These are phyloP conservation scores for Ranitomeya variabilis DNA, from an alignment of 2,113 vertebrate species.

Conservation along the genomic window DNA sequence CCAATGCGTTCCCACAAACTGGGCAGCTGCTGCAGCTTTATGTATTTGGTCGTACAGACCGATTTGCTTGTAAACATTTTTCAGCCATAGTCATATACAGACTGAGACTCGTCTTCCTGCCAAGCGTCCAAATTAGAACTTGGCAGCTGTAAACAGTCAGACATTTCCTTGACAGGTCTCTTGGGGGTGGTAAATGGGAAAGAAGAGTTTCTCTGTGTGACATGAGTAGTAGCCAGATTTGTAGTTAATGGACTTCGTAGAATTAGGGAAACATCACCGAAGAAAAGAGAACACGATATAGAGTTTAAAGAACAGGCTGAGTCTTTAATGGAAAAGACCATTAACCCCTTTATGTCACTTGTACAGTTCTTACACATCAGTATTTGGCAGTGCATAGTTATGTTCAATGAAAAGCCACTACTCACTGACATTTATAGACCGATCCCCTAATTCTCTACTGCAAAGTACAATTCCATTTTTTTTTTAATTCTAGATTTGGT, in stretches of 20 bases:
- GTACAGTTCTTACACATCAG: background rate
- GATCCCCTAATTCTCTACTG: background rate
- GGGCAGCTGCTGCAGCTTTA: background rate
- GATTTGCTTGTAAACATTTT: constrained; percentile 41
- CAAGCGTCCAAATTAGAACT: constrained; percentile 48
- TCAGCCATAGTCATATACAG: constrained; percentile 17
- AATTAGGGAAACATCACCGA: background rate
- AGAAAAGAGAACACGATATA: no score
- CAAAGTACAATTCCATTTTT: background rate
- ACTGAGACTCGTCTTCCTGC: constrained; percentile 42
- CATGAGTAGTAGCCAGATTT: constrained; percentile 8
- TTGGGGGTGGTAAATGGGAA: constrained; percentile 48
- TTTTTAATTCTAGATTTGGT: background rate
- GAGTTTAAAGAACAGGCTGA: background rate
- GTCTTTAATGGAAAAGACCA: background rate
- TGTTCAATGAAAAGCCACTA: background rate
- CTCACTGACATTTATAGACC: no score
- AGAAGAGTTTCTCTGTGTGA: constrained; percentile 21
- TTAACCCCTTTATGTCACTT: background rate
- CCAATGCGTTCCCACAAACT: constrained; percentile 24
- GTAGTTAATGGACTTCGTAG: background rate
- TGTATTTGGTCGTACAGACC: background rate
- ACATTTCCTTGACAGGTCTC: constrained; percentile 38
- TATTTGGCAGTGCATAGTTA: background rate
- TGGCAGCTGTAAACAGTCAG: constrained; percentile 38